A percentile compares a stretch with the other conserved stretches of the same genome.
These are phyloP conservation scores for Xyrauchen texanus DNA, from an alignment of 2,113 vertebrate species.

Conservation along the genomic window DNA sequence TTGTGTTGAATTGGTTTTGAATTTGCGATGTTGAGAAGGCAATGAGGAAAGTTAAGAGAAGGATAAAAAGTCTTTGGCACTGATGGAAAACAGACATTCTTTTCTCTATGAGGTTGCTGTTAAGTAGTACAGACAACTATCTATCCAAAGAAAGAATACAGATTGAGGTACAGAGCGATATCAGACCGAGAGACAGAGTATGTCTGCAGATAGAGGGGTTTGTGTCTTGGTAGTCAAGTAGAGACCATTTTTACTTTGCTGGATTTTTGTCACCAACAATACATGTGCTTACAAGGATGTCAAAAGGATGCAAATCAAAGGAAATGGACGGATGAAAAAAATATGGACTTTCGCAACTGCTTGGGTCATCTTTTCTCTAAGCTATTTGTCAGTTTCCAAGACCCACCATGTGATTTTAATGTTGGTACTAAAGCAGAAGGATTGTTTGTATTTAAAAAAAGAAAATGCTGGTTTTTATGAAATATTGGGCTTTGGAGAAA, in stretches of 20 bases:
- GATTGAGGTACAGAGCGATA: neutral
- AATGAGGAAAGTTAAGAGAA: conserved; percentile 48
- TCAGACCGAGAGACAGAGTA: conserved; percentile 24
- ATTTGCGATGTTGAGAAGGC: conserved; percentile 57
- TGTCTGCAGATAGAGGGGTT: conserved; percentile 7
- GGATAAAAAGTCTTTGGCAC: conserved; percentile 33
- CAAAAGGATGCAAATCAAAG: neutral
- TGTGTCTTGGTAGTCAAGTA: too few species aligned
- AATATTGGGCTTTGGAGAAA: neutral
- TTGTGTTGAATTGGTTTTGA: conserved; percentile 47
- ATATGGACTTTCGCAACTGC: neutral
- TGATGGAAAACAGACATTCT: conserved; percentile 1
- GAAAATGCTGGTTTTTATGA: conserved; percentile 7
- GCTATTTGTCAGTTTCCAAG: too few species aligned
- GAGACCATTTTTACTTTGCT: neutral
- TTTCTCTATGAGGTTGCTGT: neutral
- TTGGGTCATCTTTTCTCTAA: neutral
- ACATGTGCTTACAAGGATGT: neutral
- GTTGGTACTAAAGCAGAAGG: conserved; percentile 33
- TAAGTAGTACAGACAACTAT: neutral
- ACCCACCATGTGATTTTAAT: conserved; percentile 26
- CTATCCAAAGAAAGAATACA: conserved; percentile 29
- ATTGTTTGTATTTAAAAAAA: neutral
- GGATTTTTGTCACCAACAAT: neutral
- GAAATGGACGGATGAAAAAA: neutral